Evolutionary conservation across 2,797 vertebrate species (phyloP), one percentile per base, ranked within the genome.

Genomic region (Diplodus sargus): DNA sequence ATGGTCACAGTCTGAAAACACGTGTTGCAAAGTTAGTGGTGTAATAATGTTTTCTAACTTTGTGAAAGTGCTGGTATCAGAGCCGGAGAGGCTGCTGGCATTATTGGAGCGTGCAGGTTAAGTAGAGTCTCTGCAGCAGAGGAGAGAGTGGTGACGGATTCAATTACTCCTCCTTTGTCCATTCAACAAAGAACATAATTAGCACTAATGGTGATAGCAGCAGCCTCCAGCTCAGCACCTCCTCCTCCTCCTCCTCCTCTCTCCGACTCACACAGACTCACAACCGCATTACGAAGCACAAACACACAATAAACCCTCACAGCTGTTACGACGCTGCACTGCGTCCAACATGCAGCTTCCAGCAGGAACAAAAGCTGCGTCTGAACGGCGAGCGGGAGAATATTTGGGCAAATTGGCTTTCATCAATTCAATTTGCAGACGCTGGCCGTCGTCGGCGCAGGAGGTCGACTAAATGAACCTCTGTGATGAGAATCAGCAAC

Each of bases 121-220:
- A 54, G 65, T 47, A 23, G 69, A 83, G 58, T n/a, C 75, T 75
- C 43, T 5, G n/a, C 71, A 67, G 20, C 42, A 70, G 61, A 81
- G 62, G 61, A 74, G 45, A 68, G 61, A 51, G 54, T 0, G 17
- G 14, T 75, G 76, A 84, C 75, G 79, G 79, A 85, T 83, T 91
- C 85, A 85, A 88, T 88, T 83, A 85, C 76, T 82, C 43, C 82
- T 76, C 59, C 79, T 88, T 89, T 91, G 88, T 89, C 82, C 72
- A 57, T 71, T 81, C 70, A 90, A 89, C 79, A 91, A 87, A 90
- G 81, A 83, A 85, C 81, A 87, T 89, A 84, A 88, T 91, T 86
- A 88, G 81, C 83, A 82, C 79, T 87, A 85, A 86, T 87, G 72
- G 78, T 85, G 76, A 86, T 86, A 82, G 74, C 76, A 84, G 80